Evolutionary conservation across 2,113 vertebrate genomes (phyloP), one percentile per base, ranked within the genome.

Genomic region (Oryzias woworae): DNA sequence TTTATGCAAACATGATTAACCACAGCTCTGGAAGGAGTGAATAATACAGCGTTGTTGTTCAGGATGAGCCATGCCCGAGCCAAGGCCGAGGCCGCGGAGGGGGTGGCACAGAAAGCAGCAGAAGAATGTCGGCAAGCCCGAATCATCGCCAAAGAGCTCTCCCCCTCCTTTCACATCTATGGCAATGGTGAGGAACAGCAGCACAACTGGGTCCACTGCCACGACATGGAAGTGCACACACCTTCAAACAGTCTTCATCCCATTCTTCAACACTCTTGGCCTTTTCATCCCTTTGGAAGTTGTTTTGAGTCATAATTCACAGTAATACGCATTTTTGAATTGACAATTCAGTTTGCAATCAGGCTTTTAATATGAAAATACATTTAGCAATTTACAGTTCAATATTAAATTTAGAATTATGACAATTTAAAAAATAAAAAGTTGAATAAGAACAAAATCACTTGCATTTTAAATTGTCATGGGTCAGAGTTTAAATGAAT

Each of bases 131-230:
- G 93, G 67, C 91, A 98, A 31, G 96, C 97, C 92, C 93, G 97
- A 90, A 93, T 97, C 84, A 94, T 95, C 91, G 96, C 96, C 94
- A 99, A 96, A 93, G 96, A 98, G 92, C 96, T 98, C 85, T 98
- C 96, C 0, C 97, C 97, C 56, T 97, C 96, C 88, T 97, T 97
- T 81, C 95, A 96, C 92, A 96, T 96, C 91, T 91, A 96, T 71
- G 96, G 95, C 62, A 98, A 99, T 0, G 97, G 97, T 99, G 85
- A 95, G 95, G 91, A 4, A 3, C 20, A 42, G 17, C 15, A 18
- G 5, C 45, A n/a, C 48, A 17, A 2, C 47, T 3, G 18, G 13
- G 4, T 17, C 13, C 1, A 10, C 20, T 20, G 20, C 20, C 3
- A 20, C 20, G 18, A 10, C 22, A 56, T 10, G 15, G 10, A 36